Conservation (phyloP, 2,797 vertebrate species). For the Limosa lapponica region DNA sequence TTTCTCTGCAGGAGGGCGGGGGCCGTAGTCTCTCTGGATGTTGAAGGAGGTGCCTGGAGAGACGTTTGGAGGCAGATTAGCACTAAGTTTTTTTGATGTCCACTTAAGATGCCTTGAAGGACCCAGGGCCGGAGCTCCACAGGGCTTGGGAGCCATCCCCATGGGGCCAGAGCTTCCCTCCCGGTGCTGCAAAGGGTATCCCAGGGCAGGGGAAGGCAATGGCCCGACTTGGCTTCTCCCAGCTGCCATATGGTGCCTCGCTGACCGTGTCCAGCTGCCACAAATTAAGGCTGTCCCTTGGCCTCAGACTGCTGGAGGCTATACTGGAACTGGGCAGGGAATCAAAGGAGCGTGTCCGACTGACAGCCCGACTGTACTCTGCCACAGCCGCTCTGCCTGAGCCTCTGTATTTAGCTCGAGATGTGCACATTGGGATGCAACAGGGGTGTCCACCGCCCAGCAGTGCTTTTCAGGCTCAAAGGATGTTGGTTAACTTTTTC, state of each 20-base stretch:
- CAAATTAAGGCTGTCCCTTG: slow-evolving; percentile 21
- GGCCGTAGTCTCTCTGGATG: not conserved
- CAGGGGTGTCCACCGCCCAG: not conserved
- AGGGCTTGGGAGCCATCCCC: not conserved
- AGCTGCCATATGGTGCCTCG: slow-evolving; percentile 6
- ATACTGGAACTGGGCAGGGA: not conserved
- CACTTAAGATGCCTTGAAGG: not conserved
- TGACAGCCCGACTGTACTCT: fast-evolving
- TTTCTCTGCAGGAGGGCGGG: not conserved
- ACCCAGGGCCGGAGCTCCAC: not conserved
- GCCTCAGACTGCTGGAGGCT: slow-evolving; percentile 29
- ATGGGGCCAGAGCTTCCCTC: not conserved
- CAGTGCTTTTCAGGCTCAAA: not conserved
- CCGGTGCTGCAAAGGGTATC: not conserved
- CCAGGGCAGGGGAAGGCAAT: not conserved
- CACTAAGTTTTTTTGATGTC: not conserved
- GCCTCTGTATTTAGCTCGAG: not conserved
- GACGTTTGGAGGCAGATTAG: not conserved
- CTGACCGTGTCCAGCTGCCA: slow-evolving; percentile 17
- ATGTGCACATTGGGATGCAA: not conserved
- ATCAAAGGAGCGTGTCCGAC: not conserved
- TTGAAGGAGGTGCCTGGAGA: not conserved
- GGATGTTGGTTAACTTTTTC: fast-evolving
- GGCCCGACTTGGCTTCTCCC: slow-evolving; percentile 23
- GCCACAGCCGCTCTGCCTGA: not conserved